These are phyloP conservation scores for Alectoris magna DNA, from an alignment of 2,797 vertebrate species.

Conservation along the genomic window DNA sequence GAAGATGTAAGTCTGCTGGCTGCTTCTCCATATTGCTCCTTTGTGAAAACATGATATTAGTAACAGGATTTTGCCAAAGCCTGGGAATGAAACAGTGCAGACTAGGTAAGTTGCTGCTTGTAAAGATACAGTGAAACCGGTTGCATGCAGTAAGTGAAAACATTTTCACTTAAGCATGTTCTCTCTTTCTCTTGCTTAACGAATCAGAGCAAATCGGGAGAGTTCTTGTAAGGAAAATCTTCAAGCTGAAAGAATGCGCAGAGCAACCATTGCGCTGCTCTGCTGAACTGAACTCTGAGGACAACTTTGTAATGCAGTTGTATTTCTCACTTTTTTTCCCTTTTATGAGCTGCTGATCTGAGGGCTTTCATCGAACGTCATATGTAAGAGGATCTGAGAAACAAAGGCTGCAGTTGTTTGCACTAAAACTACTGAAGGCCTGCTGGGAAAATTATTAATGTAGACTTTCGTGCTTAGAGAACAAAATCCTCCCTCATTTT, in stretches of 20 bases:
- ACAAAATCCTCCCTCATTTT: conserved; percentile 76
- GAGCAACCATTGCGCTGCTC: not conserved
- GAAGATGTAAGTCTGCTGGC: not conserved
- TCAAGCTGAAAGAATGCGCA: not conserved
- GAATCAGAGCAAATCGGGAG: not conserved
- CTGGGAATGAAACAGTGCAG: not conserved
- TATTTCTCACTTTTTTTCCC: not conserved
- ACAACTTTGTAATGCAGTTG: not conserved
- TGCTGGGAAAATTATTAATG: conserved; percentile 86
- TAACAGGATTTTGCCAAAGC: conserved; percentile 38
- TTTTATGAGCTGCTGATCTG: conserved; percentile 73
- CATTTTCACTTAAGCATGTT: not conserved
- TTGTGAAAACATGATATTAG: conserved; percentile 21
- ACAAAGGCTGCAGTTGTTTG: conserved; percentile 82
- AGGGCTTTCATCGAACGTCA: conserved; percentile 77
- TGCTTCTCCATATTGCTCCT: not conserved
- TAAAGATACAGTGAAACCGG: not conserved
- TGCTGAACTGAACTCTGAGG: not conserved
- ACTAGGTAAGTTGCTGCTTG: not conserved
- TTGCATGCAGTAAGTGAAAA: not conserved
- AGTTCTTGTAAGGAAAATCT: not conserved
- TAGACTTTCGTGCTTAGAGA: conserved; percentile 82
- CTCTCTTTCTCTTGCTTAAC: not conserved
- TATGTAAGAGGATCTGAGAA: conserved; percentile 83
- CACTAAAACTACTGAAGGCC: conserved; percentile 76